Evolutionary conservation across 1,140 invertebrate species (phyloP), one percentile per base, ranked within the genome.

Genomic region (Drosophila seguyi): DNA sequence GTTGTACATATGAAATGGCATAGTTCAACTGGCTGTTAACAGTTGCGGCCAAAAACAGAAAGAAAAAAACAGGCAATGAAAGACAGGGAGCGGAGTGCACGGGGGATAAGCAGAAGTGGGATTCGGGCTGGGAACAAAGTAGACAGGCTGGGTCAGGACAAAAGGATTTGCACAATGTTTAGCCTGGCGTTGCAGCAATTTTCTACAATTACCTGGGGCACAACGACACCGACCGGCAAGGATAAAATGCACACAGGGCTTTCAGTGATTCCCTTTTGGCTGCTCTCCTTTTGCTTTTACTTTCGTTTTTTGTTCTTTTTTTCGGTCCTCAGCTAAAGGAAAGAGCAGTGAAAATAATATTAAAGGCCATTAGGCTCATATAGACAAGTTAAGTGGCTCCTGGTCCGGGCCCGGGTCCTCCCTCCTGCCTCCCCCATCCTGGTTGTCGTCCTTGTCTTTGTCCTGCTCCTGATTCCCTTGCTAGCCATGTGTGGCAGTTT

Each of bases 311-410:
- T 38, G 52, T 29, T 48, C 48, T 44, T 65, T 75, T 74, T 75
- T 63, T 75, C 25, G 68, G 63, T 78, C 62, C 58, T 25, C 38
- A 57, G 62, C 57, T 69, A 69, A 81, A 83, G 73, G 66, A 83
- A 79, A 65, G 72, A 86, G 80, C 79, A 77, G 83, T 84, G 83
- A 91, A 82, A 88, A 88, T 82, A 91, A 91, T 91, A 91, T 86
- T 91, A 91, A 86, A 91, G 90, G 79, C 82, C 90, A 91, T 91
- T 91, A 91, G 85, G 90, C 90, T 86, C 90, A 90, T 90, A 91
- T 90, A 91, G 90, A 91, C 90, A 91, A 91, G 90, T 86, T 91
- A 91, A 91, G 90, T 91, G 90, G 90, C 90, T 91, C 68, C 74
- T 77, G 74, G 62, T 47, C 29, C 44, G 52, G 44, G 52, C 14